Percentiles rank a stretch among this genome's conserved stretches.
Evolutionary conservation across 1,140 invertebrate species (phyloP).

Genomic region (Drosophila ironensis): DNA sequence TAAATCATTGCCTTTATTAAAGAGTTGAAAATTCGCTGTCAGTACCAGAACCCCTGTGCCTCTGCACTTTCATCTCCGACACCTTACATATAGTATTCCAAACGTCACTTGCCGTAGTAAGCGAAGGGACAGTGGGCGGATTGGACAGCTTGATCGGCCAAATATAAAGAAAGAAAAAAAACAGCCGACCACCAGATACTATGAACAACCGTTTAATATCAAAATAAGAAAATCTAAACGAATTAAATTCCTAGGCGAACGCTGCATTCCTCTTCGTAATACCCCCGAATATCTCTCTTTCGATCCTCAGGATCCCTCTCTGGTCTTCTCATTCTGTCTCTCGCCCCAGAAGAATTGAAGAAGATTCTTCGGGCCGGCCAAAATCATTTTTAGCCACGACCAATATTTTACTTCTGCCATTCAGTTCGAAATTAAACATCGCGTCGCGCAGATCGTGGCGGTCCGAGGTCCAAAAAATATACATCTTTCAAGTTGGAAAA

Average conservation of each 20-base stretch:
- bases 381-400: conserved; percentile 74
- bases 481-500: conserved; percentile 34
- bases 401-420: conserved; percentile 55
- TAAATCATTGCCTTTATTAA: conserved; percentile 58
- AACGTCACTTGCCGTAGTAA: conserved; percentile 47
- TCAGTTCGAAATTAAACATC: conserved; percentile 76
- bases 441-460: conserved; percentile 62
- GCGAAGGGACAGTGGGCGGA: background rate
- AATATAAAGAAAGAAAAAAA: conserved; percentile 18
- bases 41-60: background rate
- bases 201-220: conserved; percentile 62
- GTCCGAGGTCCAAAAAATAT: conserved; percentile 4
- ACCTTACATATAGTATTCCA: background rate
- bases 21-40: conserved; percentile 9
- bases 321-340: conserved; percentile 22
- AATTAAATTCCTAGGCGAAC: conserved; percentile 64
- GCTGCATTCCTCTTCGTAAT: conserved; percentile 29
- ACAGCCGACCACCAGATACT: conserved; percentile 14
- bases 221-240: conserved; percentile 58
- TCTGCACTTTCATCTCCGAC: background rate
- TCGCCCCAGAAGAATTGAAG: conserved; percentile 26
- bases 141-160: conserved; percentile 59
- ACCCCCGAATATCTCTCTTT: conserved; percentile 4
- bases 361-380: conserved; percentile 55
- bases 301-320: conserved; percentile 2